phyloP scores from a whole-genome alignment of 2,888 invertebrate species.

The Mactromeris polynyma region DNA sequence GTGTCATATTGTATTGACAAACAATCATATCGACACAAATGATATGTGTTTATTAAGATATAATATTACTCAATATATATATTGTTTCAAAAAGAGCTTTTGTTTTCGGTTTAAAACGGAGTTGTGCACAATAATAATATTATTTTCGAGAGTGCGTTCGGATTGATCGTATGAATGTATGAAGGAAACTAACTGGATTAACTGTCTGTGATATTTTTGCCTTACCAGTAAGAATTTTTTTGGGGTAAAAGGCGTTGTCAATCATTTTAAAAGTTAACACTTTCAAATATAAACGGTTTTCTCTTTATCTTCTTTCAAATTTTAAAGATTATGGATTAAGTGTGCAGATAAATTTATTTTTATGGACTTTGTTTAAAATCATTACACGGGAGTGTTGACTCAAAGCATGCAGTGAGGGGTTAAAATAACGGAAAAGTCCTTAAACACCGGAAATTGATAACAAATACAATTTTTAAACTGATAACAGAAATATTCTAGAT shows the following conservation, averaged over 20 bases:
- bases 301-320: neutral
- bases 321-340: neutral
- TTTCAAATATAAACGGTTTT: neutral
- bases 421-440: neutral
- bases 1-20: neutral
- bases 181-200: neutral
- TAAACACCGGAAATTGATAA: constrained; percentile 16
- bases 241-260: neutral
- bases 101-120: neutral
- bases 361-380: neutral
- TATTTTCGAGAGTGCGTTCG: neutral
- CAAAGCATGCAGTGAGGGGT: neutral
- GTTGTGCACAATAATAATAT: neutral
- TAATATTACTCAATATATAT: neutral
- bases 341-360: neutral
- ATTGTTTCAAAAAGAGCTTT: neutral
- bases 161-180: neutral
- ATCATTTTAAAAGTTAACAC: neutral
- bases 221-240: neutral
- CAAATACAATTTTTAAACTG: neutral
- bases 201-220: neutral
- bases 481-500: neutral
- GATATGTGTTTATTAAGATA: neutral
- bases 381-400: neutral
- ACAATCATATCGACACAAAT: neutral